Evolutionary conservation across 2,888 invertebrate genomes (phyloP), one percentile per base, ranked within the genome.

Genomic region (Acleris cristana): DNA sequence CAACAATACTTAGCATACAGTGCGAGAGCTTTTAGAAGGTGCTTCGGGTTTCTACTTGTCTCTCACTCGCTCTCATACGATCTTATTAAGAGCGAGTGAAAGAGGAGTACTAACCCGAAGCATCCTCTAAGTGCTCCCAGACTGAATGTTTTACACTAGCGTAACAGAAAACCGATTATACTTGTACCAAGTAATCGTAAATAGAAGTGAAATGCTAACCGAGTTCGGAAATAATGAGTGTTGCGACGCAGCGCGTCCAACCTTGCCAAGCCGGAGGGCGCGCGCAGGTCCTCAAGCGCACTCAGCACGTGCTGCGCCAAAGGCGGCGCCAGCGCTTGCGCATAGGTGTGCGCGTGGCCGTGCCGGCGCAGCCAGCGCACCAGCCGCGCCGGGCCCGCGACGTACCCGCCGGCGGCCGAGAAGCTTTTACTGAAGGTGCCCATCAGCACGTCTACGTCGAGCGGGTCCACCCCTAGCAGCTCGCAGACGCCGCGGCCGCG

Each of bases 391-490:
- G 95, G 89, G 69, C 99, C 99, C 8, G 98, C 99, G 74, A 99
- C 97, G 87, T 99, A 99, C 12, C 99, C 99, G 55, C 99, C 99
- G 70, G 98, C 97, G 58, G 98, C 97, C 62, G 98, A 99, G 91
- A 99, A 99, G 86, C 99, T 99, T 93, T 99, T 99, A 2, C 99
- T 99, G 87, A 98, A 99, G 30, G 99, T 99, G 75, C 99, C 99
- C 99, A 99, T 99, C 73, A 99, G 94, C 77, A 98, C 96, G 83
- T 99, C 99, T 18, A 99, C 94, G 80, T 99, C 97, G 5, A 86
- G 90, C 0, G 99, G 96, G 89, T 96, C 93, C 70, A 96, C 95
- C 53, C 95, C 95, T 84, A 96, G 98, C 91, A 97, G 97, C 86
- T 99, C 99, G 1, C 96, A 93, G 30, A 98, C 96, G 16, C 99